Evolutionary conservation across 2,888 invertebrate species (phyloP).

Genomic region (Thecocarcelia acutangulata): DNA sequence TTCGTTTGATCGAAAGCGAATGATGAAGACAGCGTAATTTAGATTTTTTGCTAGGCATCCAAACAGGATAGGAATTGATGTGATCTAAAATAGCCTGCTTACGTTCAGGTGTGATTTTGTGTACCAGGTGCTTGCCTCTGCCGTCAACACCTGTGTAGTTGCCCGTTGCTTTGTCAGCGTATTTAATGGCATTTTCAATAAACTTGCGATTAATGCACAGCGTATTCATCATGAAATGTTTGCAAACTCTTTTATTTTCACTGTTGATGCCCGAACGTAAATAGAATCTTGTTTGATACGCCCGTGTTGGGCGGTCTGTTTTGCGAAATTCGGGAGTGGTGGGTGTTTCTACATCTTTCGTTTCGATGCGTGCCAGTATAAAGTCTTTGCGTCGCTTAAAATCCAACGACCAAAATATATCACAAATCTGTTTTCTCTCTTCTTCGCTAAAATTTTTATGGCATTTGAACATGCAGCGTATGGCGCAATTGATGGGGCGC

Average conservation of each 20-base stretch:
- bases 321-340: constrained; percentile 69
- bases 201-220: constrained; percentile 69
- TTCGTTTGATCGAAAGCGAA: constrained; percentile 68
- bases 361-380: constrained; percentile 70
- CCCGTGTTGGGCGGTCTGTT: constrained; percentile 68
- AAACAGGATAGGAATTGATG: constrained; percentile 71
- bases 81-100: constrained; percentile 64
- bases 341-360: constrained; percentile 66
- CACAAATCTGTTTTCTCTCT: constrained; percentile 70
- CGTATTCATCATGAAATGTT: constrained; percentile 70
- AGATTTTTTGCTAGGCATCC: constrained; percentile 70
- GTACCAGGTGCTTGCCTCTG: constrained; percentile 66
- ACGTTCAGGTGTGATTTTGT: constrained; percentile 68
- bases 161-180: constrained; percentile 70
- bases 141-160: constrained; percentile 70
- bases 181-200: constrained; percentile 67
- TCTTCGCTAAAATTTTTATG: constrained; percentile 69
- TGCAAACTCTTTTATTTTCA: constrained; percentile 71
- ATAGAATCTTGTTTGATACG: constrained; percentile 70
- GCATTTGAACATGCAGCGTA: constrained; percentile 69
- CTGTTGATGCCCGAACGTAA: constrained; percentile 66
- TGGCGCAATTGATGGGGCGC: constrained; percentile 69
- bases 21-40: constrained; percentile 70
- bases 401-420: constrained; percentile 71
- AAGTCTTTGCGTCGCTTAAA: constrained; percentile 72